phyloP scores from a whole-genome alignment of 2,797 vertebrate genomes.

The Capromys pilorides region DNA sequence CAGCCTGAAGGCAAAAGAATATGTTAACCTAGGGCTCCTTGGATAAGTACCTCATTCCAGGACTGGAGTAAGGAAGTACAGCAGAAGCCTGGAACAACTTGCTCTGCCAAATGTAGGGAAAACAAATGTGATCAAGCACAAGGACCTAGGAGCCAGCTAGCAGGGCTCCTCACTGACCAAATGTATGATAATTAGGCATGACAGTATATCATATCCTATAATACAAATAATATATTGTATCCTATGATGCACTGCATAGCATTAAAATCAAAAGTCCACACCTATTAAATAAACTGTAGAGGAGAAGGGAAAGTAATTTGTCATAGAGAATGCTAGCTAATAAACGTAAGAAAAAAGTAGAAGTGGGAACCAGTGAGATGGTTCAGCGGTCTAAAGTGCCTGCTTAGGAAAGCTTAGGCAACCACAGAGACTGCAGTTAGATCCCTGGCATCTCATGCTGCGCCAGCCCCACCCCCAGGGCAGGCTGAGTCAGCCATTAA shows the following conservation, averaged over 20 bases:
- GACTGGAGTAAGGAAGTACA: neutral
- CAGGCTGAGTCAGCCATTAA: too few species aligned
- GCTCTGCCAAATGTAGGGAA: neutral
- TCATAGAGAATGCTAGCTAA: neutral
- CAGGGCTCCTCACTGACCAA: neutral
- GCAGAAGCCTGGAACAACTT: neutral
- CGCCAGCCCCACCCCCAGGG: too few species aligned
- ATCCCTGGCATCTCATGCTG: too few species aligned
- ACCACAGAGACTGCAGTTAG: too few species aligned
- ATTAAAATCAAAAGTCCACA: neutral
- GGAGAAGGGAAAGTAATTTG: neutral
- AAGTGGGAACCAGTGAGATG: too few species aligned
- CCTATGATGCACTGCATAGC: neutral
- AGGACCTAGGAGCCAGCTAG: neutral
- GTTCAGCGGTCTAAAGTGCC: too few species aligned
- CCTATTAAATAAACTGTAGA: neutral
- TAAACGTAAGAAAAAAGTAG: neutral
- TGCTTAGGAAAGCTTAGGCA: too few species aligned
- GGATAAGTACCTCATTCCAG: constrained; percentile 59
- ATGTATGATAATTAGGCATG: neutral
- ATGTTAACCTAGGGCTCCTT: constrained; percentile 50
- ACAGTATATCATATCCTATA: neutral
- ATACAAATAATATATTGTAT: neutral
- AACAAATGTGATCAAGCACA: neutral
- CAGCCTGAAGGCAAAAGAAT: constrained; percentile 58